Evolutionary conservation across 92 coral and sea anemone species (phyloP), one percentile per base, ranked within the genome.

Genomic region (Porites evermanni): DNA sequence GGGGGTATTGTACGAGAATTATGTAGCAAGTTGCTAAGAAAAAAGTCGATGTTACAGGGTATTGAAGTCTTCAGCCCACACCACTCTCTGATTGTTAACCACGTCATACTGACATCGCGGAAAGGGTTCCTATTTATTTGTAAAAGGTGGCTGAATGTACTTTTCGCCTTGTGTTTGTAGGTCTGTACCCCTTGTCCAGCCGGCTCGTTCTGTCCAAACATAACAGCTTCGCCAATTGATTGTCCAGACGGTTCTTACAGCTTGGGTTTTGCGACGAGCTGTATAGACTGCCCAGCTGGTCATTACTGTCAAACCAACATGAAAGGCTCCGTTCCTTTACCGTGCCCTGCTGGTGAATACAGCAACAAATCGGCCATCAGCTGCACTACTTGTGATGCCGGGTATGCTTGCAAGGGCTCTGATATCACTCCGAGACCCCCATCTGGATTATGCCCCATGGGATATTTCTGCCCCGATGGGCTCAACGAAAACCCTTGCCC

Each of bases 231-330:
- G 38, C 98, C 99, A 4, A 75, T 83, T 64, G 70, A 72, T 1
- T 97, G 99, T 50, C 79, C 74, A 17, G 56, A 82, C 68, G 99
- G 99, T 14, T 83, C 81, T 18, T 97, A 93, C 88, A 88, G 98
- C 18, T 88, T 97, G 77, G 95, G 93, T 24, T 97, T 93, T 17
- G 90, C 95, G 53, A 90, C 92, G n/a, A 44, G 51, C 12, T 97
- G 99, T 78, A 93, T 82, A 11, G 90, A 88, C 12, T 97, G 99
- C 79, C 99, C 99, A 69, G 95, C 95, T 21, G 99, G 99, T 2
- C 93, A 93, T 90, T 83, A 69, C 71, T 97, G 99, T 75, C 86
- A 81, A 6, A 14, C 10, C 16, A 24, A 73, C 79, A 87, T 75
- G 44, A 86, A 79, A 72, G 19, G 80, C 64, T 58, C 76, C 1